Percentiles rank a stretch among this genome's conserved stretches.
phyloP scores from a whole-genome alignment of 2,888 invertebrate species.

The Exocentrus adspersus region DNA sequence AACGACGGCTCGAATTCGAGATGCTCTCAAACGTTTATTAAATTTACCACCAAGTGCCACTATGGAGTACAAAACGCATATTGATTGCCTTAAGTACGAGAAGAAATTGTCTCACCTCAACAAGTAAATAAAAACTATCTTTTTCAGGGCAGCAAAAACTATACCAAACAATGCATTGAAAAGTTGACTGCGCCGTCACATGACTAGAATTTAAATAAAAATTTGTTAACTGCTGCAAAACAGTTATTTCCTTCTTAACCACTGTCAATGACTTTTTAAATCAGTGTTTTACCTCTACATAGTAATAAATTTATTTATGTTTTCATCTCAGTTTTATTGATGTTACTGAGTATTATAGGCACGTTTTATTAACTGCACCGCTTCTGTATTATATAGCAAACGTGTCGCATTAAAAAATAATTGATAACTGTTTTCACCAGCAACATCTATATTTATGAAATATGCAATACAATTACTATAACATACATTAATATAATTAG shows the following conservation, averaged over 20 bases:
- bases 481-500: conserved; percentile 16
- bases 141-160: conserved; percentile 60
- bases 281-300: background rate
- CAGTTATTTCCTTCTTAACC: conserved; percentile 17
- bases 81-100: conserved; percentile 81
- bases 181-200: conserved; percentile 54
- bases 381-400: too few species aligned
- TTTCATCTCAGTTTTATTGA: conserved; percentile 18
- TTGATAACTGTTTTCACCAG: conserved; percentile 11
- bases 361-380: too few species aligned
- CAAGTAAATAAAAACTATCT: background rate
- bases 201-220: conserved; percentile 18
- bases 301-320: conserved; percentile 1
- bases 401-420: background rate
- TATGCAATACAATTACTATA: conserved; percentile 29
- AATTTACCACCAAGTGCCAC: conserved; percentile 92
- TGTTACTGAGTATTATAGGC: too few species aligned
- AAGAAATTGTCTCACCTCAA: conserved; percentile 19
- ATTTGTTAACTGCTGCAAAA: conserved; percentile 18
- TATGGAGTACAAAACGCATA: conserved; percentile 93
- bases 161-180: conserved; percentile 57
- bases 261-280: conserved; percentile 19
- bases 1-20: conserved; percentile 91
- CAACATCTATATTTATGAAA: conserved; percentile 36
- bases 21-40: conserved; percentile 92